These are phyloP conservation scores for Enteromius viviparus DNA, from an alignment of 2,797 vertebrate genomes.

Conservation along the genomic window DNA sequence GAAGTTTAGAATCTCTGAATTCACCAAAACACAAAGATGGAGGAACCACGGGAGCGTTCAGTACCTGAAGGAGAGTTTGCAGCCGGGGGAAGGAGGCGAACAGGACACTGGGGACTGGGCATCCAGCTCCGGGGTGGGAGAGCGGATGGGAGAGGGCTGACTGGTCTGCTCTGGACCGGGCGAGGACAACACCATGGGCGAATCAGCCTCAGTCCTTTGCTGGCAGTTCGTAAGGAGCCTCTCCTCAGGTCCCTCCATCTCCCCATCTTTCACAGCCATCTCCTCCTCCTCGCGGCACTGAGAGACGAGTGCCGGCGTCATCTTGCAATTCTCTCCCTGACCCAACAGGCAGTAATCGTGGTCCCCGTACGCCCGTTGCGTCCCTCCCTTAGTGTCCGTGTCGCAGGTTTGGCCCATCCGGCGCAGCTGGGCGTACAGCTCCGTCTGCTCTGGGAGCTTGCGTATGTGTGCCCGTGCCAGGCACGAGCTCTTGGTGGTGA, in stretches of 20 bases:
- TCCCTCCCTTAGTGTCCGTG: constrained; percentile 60
- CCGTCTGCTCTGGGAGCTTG: constrained; percentile 91
- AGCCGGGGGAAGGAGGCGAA: constrained; percentile 83
- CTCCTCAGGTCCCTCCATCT: constrained; percentile 15
- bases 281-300: constrained; percentile 52
- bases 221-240: neutral
- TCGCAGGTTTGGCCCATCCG: constrained; percentile 74
- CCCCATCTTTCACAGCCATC: constrained; percentile 1
- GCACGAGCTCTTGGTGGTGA: constrained; percentile 60
- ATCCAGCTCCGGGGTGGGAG: constrained; percentile 77
- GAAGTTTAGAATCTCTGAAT: neutral
- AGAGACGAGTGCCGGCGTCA: constrained; percentile 63
- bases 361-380: constrained; percentile 85
- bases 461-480: constrained; percentile 72
- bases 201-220: constrained; percentile 19
- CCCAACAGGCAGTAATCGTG: constrained; percentile 93
- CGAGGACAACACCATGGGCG: constrained; percentile 28
- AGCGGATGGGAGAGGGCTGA: constrained; percentile 69
- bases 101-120: constrained; percentile 78
- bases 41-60: neutral
- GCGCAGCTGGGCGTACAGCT: constrained; percentile 92
- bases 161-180: constrained; percentile 70
- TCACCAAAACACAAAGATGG: neutral
- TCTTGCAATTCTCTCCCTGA: constrained; percentile 74
- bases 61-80: constrained; percentile 87